phyloP scores from a whole-genome alignment of 2,113 vertebrate species.

The Gracilinanus agilis region DNA sequence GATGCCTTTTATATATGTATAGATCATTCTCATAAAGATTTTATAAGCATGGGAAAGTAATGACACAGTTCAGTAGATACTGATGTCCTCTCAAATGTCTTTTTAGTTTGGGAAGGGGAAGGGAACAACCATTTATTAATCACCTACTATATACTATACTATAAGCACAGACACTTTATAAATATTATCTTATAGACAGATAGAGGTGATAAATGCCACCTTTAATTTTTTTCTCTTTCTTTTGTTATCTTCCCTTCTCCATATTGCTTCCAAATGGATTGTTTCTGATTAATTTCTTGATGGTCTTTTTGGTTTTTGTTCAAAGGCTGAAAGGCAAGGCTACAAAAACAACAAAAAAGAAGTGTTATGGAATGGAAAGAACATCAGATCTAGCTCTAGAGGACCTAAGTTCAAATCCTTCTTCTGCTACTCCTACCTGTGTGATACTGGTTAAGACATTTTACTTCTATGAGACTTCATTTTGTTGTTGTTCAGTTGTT shows the following conservation, averaged over 20 bases:
- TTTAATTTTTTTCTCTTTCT: neutral
- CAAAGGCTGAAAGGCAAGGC: neutral
- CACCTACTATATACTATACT: neutral
- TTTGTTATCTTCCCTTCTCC: neutral
- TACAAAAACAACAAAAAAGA: neutral
- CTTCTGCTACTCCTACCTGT: neutral
- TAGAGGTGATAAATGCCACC: neutral
- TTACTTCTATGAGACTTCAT: neutral
- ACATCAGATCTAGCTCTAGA: neutral
- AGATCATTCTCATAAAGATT: neutral
- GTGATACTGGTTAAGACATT: neutral
- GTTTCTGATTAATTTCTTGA: neutral
- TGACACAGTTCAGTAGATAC: neutral
- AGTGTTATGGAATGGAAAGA: neutral
- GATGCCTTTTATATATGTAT: neutral
- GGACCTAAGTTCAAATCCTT: neutral
- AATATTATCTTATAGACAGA: neutral
- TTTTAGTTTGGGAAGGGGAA: neutral
- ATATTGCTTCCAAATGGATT: neutral
- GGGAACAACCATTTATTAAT: neutral
- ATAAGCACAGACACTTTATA: neutral
- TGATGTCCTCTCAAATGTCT: neutral
- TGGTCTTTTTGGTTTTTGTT: neutral
- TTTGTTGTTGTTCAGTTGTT: no score
- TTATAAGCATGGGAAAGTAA: neutral